Evolutionary conservation across 2,888 invertebrate genomes (phyloP).

Genomic region (Amphipyra tragopoginis): DNA sequence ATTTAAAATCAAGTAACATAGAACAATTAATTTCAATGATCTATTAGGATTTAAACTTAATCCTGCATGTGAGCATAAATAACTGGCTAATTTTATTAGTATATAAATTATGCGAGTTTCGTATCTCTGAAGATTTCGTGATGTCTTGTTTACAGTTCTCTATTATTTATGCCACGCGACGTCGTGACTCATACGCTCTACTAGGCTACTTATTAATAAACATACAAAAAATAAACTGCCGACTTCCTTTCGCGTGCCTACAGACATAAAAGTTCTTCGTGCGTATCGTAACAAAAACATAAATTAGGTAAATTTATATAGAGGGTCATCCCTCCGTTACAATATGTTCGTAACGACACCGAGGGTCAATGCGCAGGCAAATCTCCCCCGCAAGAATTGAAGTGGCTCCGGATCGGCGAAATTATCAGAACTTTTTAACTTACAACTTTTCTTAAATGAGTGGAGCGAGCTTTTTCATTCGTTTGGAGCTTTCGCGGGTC

Average conservation of each 20-base stretch:
- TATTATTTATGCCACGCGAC: slow-evolving; percentile 77
- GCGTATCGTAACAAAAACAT: slow-evolving; percentile 88
- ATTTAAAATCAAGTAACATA: background rate
- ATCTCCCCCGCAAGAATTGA: slow-evolving; percentile 81
- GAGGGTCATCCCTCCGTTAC: slow-evolving; percentile 87
- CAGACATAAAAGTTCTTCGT: slow-evolving; percentile 87
- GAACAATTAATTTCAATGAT: slow-evolving; percentile 32
- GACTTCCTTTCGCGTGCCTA: slow-evolving; percentile 87
- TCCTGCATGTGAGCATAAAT: slow-evolving; percentile 43
- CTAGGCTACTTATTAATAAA: slow-evolving; percentile 82
- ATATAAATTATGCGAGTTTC: slow-evolving; percentile 55
- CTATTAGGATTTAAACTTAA: slow-evolving; percentile 48
- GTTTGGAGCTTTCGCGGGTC: slow-evolving; percentile 72
- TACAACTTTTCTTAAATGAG: slow-evolving; percentile 85
- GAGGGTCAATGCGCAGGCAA: slow-evolving; percentile 85
- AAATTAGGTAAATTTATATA: slow-evolving; percentile 89
- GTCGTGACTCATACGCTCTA: slow-evolving; percentile 77
- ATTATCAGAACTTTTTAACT: slow-evolving; percentile 89
- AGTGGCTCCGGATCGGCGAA: slow-evolving; percentile 80
- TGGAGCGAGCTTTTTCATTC: slow-evolving; percentile 78
- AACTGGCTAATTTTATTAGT: slow-evolving; percentile 45
- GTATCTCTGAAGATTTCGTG: slow-evolving; percentile 67
- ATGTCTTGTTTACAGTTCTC: slow-evolving; percentile 76
- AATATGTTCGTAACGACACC: slow-evolving; percentile 86
- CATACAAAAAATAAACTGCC: slow-evolving; percentile 81